Percentiles rank a stretch among this genome's conserved stretches.
These are phyloP conservation scores for Hirtodrosophila confusa DNA, from an alignment of 2,888 invertebrate species.

Conservation along the genomic window DNA sequence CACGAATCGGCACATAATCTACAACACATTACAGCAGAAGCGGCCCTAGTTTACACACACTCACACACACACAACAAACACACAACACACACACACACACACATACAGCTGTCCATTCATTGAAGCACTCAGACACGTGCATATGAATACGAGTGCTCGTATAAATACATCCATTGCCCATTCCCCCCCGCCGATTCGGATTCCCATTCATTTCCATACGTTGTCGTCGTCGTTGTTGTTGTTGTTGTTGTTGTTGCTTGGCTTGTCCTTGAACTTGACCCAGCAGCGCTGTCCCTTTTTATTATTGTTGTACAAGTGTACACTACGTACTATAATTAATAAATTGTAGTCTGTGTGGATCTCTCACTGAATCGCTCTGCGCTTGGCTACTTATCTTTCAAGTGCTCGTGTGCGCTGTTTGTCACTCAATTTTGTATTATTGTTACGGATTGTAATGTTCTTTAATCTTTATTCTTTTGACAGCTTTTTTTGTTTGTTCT, in stretches of 20 bases:
- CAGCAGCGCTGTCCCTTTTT: slow-evolving; percentile 69
- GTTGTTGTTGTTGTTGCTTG: slow-evolving; percentile 20
- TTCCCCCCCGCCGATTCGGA: slow-evolving; percentile 13
- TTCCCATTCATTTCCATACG: slow-evolving; percentile 68
- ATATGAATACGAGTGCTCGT: not conserved
- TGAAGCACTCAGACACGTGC: slow-evolving; percentile 24
- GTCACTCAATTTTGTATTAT: slow-evolving; percentile 22
- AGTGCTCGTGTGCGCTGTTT: slow-evolving; percentile 33
- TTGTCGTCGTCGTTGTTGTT: slow-evolving; percentile 18
- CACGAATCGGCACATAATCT: slow-evolving; percentile 43
- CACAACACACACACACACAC: slow-evolving; percentile 9
- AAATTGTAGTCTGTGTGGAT: slow-evolving; percentile 50
- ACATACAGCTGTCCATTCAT: slow-evolving; percentile 39
- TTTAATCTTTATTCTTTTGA: slow-evolving; percentile 31
- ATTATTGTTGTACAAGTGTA: slow-evolving; percentile 60
- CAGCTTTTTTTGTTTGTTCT: slow-evolving; percentile 19
- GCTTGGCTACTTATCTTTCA: slow-evolving; percentile 20
- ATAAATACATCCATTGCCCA: slow-evolving; percentile 26
- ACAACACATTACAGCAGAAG: slow-evolving; percentile 20
- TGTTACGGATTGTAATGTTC: slow-evolving; percentile 27
- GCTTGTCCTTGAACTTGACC: slow-evolving; percentile 80
- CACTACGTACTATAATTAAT: slow-evolving; percentile 64
- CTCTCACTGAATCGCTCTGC: slow-evolving; percentile 8
- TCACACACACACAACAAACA: slow-evolving; percentile 7
- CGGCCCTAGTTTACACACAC: slow-evolving; percentile 38